Evolutionary conservation across 2,797 vertebrate species (phyloP).

Genomic region (Spinibarbus caldwelli): DNA sequence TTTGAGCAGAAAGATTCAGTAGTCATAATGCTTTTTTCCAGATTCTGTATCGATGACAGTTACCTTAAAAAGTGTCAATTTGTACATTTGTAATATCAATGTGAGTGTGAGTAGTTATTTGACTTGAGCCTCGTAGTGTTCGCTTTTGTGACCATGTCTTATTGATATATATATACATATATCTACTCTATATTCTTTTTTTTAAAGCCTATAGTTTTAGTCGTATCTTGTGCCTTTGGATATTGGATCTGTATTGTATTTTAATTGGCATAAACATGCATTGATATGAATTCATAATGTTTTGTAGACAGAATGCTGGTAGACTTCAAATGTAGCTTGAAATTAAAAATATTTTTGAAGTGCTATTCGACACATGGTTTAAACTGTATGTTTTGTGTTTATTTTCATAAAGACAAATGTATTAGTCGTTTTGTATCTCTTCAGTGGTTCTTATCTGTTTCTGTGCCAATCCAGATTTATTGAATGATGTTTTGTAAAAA

Average conservation of each 20-base stretch:
- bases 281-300: conserved; percentile 63
- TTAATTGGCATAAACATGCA: conserved; percentile 60
- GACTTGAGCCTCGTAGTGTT: conserved; percentile 85
- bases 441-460: conserved; percentile 58
- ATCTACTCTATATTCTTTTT: conserved; percentile 78
- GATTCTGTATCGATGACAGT: conserved; percentile 64
- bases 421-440: conserved; percentile 63
- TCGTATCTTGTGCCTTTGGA: conserved; percentile 89
- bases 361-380: conserved; percentile 61
- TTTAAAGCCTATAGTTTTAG: conserved; percentile 83
- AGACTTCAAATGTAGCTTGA: conserved; percentile 65
- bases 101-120: conserved; percentile 82
- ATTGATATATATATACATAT: conserved; percentile 85
- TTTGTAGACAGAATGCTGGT: conserved; percentile 65
- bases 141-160: conserved; percentile 85
- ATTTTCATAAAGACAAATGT: conserved; percentile 64
- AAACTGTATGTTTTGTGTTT: conserved; percentile 62
- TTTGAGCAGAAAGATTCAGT: conserved; percentile 60
- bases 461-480: conserved; percentile 62
- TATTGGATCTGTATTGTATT: conserved; percentile 84
- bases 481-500: conserved; percentile 66
- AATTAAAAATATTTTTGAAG: conserved; percentile 63
- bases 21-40: conserved; percentile 64
- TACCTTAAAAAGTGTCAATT: conserved; percentile 81
- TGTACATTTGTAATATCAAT: conserved; percentile 80